phyloP scores from a whole-genome alignment of 2,888 invertebrate species.

The Heliconius ethilla region DNA sequence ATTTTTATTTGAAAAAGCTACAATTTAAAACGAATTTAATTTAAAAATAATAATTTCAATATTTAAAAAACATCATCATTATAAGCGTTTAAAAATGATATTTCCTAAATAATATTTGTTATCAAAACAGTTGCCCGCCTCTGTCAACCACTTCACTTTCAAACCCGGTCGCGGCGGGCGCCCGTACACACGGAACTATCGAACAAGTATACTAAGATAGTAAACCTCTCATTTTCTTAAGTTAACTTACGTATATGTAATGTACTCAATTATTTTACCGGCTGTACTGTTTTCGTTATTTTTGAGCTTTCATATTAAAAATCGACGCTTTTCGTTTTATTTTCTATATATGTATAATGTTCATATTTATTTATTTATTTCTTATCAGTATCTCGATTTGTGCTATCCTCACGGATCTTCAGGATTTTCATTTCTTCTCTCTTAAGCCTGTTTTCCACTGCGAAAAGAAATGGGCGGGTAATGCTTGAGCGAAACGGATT shows the following conservation, averaged over 20 bases:
- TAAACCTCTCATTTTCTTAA: conserved; percentile 19
- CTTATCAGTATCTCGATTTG: background rate
- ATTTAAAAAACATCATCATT: background rate
- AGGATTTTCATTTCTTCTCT: too few relatives aligned
- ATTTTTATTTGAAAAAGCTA: background rate
- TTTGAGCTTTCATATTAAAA: background rate
- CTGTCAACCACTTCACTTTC: conserved; percentile 67
- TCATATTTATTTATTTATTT: background rate
- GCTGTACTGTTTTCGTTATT: background rate
- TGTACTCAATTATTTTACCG: conserved; percentile 8
- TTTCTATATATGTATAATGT: background rate
- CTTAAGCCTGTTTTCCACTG: too few relatives aligned
- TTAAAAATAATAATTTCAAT: background rate
- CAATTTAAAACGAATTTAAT: background rate
- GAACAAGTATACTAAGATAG: conserved; percentile 30
- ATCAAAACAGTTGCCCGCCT: conserved; percentile 50
- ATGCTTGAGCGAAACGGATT: too few relatives aligned
- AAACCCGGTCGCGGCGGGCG: conserved; percentile 62
- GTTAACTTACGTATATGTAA: background rate
- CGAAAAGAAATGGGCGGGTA: too few relatives aligned
- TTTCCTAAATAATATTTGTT: conserved; percentile 24
- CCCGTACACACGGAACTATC: conserved; percentile 45
- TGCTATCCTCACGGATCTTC: too few relatives aligned
- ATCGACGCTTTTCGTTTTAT: background rate
- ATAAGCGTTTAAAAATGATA: background rate